Evolutionary conservation across 2,888 invertebrate species (phyloP).

Genomic region (Mesochorus sp.): DNA sequence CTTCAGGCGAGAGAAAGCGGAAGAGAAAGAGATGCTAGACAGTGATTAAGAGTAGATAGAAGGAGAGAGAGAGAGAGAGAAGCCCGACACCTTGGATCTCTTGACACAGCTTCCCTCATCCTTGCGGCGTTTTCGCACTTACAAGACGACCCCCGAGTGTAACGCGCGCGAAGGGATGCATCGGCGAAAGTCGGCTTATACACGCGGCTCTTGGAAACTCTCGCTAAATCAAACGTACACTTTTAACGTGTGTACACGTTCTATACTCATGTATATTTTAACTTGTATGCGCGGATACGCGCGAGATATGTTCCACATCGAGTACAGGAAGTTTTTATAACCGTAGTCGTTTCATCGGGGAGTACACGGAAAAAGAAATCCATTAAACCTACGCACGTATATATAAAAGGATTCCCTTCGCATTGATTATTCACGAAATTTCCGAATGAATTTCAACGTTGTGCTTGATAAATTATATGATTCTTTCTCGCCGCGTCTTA

Average conservation of each 20-base stretch:
- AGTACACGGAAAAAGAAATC: too few relatives aligned
- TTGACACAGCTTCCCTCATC: conserved; percentile 2
- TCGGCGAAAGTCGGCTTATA: conserved; percentile 4
- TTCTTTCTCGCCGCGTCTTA: background rate
- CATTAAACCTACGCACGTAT: too few relatives aligned
- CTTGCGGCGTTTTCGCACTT: conserved; percentile 47
- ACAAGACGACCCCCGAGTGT: conserved; percentile 20
- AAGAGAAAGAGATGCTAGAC: conserved; percentile 1
- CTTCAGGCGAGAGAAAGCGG: background rate
- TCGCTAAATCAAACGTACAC: conserved; percentile 25
- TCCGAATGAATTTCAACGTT: conserved; percentile 58
- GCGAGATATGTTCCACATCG: background rate
- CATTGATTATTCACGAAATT: conserved; percentile 52
- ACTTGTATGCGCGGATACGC: background rate
- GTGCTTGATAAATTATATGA: conserved; percentile 52
- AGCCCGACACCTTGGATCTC: conserved; percentile 45
- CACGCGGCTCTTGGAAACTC: conserved; percentile 6
- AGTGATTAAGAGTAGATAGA: conserved; percentile 37
- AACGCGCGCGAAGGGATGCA: conserved; percentile 19
- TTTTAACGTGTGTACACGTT: conserved; percentile 18
- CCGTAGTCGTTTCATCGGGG: too few relatives aligned
- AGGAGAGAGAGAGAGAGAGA: conserved; percentile 11
- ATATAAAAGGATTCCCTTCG: too few relatives aligned
- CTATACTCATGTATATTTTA: conserved; percentile 5
- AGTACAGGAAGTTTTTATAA: background rate